Percentiles rank a stretch among this genome's conserved stretches.
phyloP scores from a whole-genome alignment of 2,888 invertebrate species.

The Rhingia rostrata region DNA sequence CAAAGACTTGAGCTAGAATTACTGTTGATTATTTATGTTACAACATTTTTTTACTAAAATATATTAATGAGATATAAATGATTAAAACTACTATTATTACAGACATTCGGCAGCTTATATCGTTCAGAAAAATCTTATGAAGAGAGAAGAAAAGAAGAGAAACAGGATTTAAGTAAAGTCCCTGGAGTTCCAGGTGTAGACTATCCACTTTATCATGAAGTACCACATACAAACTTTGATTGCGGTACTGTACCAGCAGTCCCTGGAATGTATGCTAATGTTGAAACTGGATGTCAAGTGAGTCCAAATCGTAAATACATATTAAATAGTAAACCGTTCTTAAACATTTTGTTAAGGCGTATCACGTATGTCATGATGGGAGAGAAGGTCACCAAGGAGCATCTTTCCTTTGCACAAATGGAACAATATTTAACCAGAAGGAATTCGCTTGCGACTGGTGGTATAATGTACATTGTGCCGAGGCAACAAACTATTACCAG shows the following conservation, averaged over 20 bases:
- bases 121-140: constrained; percentile 76
- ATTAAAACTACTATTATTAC: constrained; percentile 3
- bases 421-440: constrained; percentile 93
- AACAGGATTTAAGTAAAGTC: constrained; percentile 90
- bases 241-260: constrained; percentile 90
- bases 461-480: constrained; percentile 93
- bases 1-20: no score
- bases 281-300: constrained; percentile 94
- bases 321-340: not conserved
- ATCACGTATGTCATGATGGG: constrained; percentile 94
- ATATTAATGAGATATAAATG: not conserved
- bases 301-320: constrained; percentile 19
- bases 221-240: constrained; percentile 91
- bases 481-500: constrained; percentile 90
- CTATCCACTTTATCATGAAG: constrained; percentile 90
- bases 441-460: constrained; percentile 96
- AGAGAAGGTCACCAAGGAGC: constrained; percentile 93
- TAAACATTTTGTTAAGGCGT: constrained; percentile 85
- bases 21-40: not conserved
- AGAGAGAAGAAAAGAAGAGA: constrained; percentile 76
- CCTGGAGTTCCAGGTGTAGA: constrained; percentile 92
- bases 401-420: constrained; percentile 92
- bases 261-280: constrained; percentile 95
- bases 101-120: constrained; percentile 81
- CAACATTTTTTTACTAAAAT: not conserved